A percentile compares a stretch with the other conserved stretches of the same genome.
phyloP scores from a whole-genome alignment of 2,888 invertebrate genomes.

The Brenthis ino region DNA sequence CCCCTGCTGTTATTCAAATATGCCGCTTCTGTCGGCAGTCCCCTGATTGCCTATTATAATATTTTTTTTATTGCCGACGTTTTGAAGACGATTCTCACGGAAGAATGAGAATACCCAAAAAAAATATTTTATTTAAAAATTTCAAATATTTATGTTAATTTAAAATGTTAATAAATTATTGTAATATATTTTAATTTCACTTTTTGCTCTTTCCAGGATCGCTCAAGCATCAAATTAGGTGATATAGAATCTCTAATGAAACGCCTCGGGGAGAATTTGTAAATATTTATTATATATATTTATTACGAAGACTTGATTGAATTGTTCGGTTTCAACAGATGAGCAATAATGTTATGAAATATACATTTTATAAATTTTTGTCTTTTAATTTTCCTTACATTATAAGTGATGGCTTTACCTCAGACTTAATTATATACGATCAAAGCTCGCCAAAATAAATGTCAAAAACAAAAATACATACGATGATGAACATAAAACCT shows the following conservation, averaged over 20 bases:
- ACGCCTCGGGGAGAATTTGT: conserved; percentile 22
- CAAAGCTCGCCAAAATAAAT: neutral
- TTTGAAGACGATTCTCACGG: no score
- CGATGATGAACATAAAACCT: no score
- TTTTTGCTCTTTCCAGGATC: conserved; percentile 34
- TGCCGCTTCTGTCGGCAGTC: no score
- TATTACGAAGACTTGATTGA: conserved; percentile 20
- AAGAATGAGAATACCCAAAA: no score
- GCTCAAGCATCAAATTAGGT: conserved; percentile 30
- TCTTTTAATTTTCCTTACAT: neutral
- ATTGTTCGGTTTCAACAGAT: conserved; percentile 12
- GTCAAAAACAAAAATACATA: no score
- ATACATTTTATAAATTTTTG: conserved; percentile 3
- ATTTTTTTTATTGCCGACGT: no score
- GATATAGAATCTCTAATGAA: conserved; percentile 32
- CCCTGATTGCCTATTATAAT: no score
- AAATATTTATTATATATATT: conserved; percentile 32
- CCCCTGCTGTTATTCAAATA: no score
- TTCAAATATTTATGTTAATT: no score
- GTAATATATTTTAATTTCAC: neutral
- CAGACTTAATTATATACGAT: neutral
- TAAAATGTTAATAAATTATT: neutral
- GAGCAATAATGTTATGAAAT: conserved; percentile 7
- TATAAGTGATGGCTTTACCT: neutral
- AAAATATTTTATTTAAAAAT: no score